These are phyloP conservation scores for Amphibalanus amphitrite DNA, from an alignment of 1,140 invertebrate genomes.

Conservation along the genomic window DNA sequence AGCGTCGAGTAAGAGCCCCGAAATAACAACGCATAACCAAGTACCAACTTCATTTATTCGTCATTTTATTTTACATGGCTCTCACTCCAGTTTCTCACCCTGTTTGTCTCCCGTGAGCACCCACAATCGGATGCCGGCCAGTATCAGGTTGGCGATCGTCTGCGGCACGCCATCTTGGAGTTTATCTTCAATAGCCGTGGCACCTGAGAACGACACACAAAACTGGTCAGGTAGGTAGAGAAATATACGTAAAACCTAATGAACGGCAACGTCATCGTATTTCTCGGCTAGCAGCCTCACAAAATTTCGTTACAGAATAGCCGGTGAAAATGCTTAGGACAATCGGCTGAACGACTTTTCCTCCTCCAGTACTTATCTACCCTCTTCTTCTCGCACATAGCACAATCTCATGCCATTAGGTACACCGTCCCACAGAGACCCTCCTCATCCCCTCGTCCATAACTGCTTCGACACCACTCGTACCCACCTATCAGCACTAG, in stretches of 20 bases:
- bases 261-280: constrained; percentile 27
- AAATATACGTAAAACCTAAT: neutral
- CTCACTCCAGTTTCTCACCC: constrained; percentile 29
- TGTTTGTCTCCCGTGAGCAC: constrained; percentile 98
- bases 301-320: constrained; percentile 92
- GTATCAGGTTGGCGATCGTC: constrained; percentile 80
- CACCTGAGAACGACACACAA: constrained; percentile 32
- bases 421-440: neutral
- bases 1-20: no score
- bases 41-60: no score
- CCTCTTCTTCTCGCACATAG: no score
- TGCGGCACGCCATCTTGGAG: constrained; percentile 96
- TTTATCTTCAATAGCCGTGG: constrained; percentile 97
- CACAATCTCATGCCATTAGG: no score
- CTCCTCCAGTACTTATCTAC: no score
- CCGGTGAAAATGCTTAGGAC: no score
- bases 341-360: no score
- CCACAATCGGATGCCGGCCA: constrained; percentile 97
- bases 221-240: neutral
- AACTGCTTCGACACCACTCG: no score
- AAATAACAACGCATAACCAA: no score
- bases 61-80: no score
- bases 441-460: neutral
- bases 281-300: constrained; percentile 78
- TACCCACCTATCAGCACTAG: constrained; percentile 55